These are phyloP conservation scores for Lasiommata megera DNA, from an alignment of 2,888 invertebrate genomes.

Conservation along the genomic window DNA sequence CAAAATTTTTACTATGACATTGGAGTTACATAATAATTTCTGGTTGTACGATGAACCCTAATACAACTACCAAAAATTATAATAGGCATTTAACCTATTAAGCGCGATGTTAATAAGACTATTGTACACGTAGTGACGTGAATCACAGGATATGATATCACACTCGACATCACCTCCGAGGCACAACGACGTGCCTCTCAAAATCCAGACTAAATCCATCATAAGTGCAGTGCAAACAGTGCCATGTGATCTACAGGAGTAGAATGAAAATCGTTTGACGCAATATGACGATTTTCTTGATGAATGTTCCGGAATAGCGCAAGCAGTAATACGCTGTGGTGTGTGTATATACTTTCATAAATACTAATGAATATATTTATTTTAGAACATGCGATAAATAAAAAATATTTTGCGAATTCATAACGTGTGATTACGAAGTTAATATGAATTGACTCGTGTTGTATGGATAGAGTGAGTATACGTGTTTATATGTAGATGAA, in stretches of 20 bases:
- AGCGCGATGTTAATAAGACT: constrained; percentile 48
- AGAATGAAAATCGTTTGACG: constrained; percentile 12
- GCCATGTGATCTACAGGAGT: constrained; percentile 17
- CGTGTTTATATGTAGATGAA: neutral
- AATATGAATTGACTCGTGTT: neutral
- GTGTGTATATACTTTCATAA: neutral
- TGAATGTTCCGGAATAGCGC: neutral
- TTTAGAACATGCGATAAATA: constrained; percentile 2
- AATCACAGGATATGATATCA: constrained; percentile 74
- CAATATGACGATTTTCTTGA: constrained; percentile 15
- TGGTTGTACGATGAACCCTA: constrained; percentile 15
- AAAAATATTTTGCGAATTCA: neutral
- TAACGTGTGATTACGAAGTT: constrained; percentile 1
- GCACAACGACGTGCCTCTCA: constrained; percentile 54
- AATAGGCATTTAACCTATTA: constrained; percentile 71
- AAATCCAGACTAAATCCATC: constrained; percentile 52
- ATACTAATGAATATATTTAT: neutral
- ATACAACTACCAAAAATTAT: constrained; percentile 44
- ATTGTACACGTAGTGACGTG: constrained; percentile 40
- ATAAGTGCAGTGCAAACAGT: constrained; percentile 64
- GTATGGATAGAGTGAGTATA: neutral
- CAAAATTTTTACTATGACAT: too few relatives aligned
- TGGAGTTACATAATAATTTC: neutral
- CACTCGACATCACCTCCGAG: constrained; percentile 50
- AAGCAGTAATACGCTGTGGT: constrained; percentile 5